Base-by-base conservation (phyloP, 1,140 invertebrate species). In the Pectinophora gossypiella region DNA sequence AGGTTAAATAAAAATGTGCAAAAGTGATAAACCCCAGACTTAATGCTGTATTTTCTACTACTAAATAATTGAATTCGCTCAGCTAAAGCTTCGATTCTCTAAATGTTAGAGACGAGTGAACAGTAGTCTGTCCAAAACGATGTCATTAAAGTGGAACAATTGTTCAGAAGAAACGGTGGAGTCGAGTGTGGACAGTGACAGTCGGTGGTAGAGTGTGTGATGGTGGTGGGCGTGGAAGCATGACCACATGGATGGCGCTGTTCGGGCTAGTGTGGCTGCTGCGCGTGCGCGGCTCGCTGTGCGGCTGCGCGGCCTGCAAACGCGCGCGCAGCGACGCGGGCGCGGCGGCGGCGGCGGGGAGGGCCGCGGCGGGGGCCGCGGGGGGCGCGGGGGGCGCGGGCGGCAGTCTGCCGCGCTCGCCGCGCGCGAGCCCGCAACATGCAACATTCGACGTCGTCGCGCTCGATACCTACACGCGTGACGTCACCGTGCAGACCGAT, bases 261-360 rank as follows among this genome's bases (percentile, higher is more conserved):
- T 95, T 95, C 89, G 94, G 93, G 83, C 93, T 95, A 91, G 93
- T 94, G 87, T 94, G 93, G 93, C 88, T 95, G 79, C 87, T 94
- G 78, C 91, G 93, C 59, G 90, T 94, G 78, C 92, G 93, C 75
- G 91, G 93, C 55, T 93, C 93, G 77, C 91, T 94, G 81, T 92
- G 92, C 76, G 90, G 91, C 46, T 93, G 92, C 79, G 90, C 91
- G 38, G 92, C 92, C 60, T 93, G 92, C 80, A 89, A 89, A 50
- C 90, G 90, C 61, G 90, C n/a, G n/a, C n/a, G n/a, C n/a, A n/a
- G n/a, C n/a, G 27, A 32, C 27, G 27, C 27, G 27, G 2, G 27
- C 27, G 27, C 27, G 27, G 27, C 27, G 27, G 9, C 27, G 27
- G 9, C 2, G 27, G 9, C 27, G 27, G 9, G 1, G 27, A 12